A percentile compares a stretch with the other conserved stretches of the same genome.
phyloP scores from a whole-genome alignment of 2,113 vertebrate genomes.

The Polypterus bichir region DNA sequence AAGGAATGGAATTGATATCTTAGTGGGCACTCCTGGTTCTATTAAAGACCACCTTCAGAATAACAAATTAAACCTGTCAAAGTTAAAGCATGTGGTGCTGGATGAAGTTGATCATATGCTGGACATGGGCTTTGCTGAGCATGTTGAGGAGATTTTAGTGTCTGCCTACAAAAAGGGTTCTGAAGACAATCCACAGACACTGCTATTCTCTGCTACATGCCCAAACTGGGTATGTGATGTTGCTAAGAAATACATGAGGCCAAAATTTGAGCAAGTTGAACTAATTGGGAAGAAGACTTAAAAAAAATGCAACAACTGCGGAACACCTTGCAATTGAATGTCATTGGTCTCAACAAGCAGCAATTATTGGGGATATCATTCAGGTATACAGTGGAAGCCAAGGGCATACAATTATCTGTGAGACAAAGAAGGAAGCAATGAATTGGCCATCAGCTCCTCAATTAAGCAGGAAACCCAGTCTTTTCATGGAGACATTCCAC shows the following conservation, averaged over 20 bases:
- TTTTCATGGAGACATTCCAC: conserved; percentile 63
- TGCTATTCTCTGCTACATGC: conserved; percentile 67
- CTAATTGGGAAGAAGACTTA: conserved; percentile 60
- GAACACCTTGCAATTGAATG: conserved; percentile 66
- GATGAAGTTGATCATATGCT: conserved; percentile 72
- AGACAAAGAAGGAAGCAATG: conserved; percentile 64
- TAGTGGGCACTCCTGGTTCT: conserved; percentile 62
- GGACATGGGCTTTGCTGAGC: conserved; percentile 71
- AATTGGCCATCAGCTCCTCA: conserved; percentile 45
- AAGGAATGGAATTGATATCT: conserved; percentile 55
- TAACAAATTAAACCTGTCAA: conserved; percentile 46
- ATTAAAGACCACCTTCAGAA: conserved; percentile 60
- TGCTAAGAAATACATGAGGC: conserved; percentile 64
- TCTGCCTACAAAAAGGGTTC: conserved; percentile 63
- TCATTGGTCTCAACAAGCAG: conserved; percentile 52
- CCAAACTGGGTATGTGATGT: conserved; percentile 65
- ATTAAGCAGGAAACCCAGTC: conserved; percentile 62
- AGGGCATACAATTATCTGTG: conserved; percentile 55
- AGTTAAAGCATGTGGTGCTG: conserved; percentile 54
- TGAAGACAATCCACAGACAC: conserved; percentile 55
- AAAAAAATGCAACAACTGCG: conserved; percentile 54
- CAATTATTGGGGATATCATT: conserved; percentile 56
- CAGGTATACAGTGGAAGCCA: conserved; percentile 58
- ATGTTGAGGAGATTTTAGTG: conserved; percentile 64
- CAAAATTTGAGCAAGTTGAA: conserved; percentile 53